These are phyloP conservation scores for Mnemiopsis leidyi DNA, from an alignment of 37 sponge, comb jelly and placozoan species.

Conservation along the genomic window DNA sequence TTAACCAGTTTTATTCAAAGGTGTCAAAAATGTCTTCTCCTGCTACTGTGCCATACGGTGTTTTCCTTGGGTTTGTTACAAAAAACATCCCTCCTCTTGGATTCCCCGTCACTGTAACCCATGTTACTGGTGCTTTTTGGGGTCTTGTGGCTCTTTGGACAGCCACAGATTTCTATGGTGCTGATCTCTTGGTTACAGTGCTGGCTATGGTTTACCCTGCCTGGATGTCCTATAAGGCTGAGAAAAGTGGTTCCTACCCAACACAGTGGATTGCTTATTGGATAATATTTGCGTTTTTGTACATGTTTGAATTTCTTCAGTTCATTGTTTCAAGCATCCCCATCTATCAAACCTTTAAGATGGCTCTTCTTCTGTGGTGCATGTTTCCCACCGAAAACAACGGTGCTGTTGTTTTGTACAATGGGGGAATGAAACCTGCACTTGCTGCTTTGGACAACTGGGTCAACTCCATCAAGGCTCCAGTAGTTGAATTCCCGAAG, in stretches of 20 bases:
- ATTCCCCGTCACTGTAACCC: slow-evolving; percentile 10
- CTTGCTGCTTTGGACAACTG: slow-evolving; percentile 2
- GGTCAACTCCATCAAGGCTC: slow-evolving; percentile 12
- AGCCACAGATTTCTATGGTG: slow-evolving; percentile 31
- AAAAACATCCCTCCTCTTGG: slow-evolving; percentile 27
- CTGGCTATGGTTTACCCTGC: slow-evolving; percentile 36
- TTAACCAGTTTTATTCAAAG: too few relatives aligned
- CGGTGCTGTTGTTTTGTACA: slow-evolving; percentile 14
- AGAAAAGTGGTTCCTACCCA: neutral
- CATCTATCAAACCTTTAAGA: slow-evolving; percentile 44
- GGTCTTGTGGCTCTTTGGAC: slow-evolving; percentile 28
- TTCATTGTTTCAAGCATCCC: neutral
- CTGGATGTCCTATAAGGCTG: slow-evolving; percentile 17
- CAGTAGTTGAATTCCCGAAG: slow-evolving; percentile 40
- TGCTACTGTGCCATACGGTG: slow-evolving; percentile 24
- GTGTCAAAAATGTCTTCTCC: neutral
- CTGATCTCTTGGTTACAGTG: slow-evolving; percentile 11
- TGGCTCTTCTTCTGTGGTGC: slow-evolving; percentile 37
- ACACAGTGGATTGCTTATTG: slow-evolving; percentile 34
- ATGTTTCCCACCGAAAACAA: neutral
- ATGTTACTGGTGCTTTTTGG: slow-evolving; percentile 36
- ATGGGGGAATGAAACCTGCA: neutral
- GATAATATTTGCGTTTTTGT: slow-evolving; percentile 6
- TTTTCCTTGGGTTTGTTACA: neutral
- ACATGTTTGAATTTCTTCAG: slow-evolving; percentile 12